These are phyloP conservation scores for Macaria notata DNA, from an alignment of 2,888 invertebrate species.

Conservation along the genomic window DNA sequence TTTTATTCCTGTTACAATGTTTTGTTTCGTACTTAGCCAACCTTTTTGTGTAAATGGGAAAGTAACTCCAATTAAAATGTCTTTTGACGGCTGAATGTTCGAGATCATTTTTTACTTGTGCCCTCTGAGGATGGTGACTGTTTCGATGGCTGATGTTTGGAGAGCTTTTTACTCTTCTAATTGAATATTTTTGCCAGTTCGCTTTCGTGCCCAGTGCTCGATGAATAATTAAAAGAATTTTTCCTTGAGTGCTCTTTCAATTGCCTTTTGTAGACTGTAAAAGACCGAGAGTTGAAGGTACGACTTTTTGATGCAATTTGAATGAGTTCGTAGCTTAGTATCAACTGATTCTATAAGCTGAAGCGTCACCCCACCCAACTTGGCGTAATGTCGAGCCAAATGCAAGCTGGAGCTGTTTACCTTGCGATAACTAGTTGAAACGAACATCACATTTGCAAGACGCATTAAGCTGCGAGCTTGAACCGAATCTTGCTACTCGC, in stretches of 20 bases:
- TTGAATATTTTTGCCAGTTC: constrained; percentile 48
- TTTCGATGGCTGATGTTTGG: constrained; percentile 36
- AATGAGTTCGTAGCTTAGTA: background rate
- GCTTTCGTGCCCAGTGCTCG: constrained; percentile 39
- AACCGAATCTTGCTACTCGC: constrained; percentile 9
- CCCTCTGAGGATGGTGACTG: constrained; percentile 28
- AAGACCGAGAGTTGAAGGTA: constrained; percentile 7
- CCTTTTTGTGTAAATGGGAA: constrained; percentile 33
- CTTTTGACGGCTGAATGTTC: constrained; percentile 29
- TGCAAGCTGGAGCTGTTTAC: constrained; percentile 1
- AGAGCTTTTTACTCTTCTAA: constrained; percentile 48
- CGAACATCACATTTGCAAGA: constrained; percentile 15
- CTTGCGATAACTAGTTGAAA: background rate
- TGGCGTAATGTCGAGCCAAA: background rate
- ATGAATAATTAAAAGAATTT: constrained; percentile 53
- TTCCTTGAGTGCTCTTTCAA: constrained; percentile 31
- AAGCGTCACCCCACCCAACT: too few species aligned
- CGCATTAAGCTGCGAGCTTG: constrained; percentile 10
- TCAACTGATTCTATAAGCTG: too few species aligned
- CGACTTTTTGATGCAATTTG: background rate
- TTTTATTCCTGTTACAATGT: constrained; percentile 33
- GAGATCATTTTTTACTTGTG: constrained; percentile 18
- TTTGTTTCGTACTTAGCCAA: constrained; percentile 31
- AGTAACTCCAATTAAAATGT: constrained; percentile 39
- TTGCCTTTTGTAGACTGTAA: constrained; percentile 9